Base-by-base conservation (phyloP, 2,113 vertebrate species). In the Tautogolabrus adspersus region DNA sequence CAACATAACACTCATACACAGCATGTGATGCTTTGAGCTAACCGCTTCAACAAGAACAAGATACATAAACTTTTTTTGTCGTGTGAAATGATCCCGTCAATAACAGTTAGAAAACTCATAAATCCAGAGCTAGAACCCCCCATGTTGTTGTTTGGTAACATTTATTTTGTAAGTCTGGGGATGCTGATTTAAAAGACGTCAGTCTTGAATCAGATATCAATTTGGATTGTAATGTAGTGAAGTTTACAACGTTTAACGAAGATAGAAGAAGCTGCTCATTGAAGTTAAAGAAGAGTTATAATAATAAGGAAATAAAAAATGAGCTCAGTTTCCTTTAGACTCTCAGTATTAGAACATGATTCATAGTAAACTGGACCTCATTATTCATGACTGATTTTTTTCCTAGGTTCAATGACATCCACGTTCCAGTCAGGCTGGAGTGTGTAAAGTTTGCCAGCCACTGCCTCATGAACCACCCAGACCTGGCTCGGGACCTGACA, bases 391-490 rank as follows among this genome's bases (percentile, higher is more conserved):
- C 52, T n/a, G 0, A 22, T 71, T 42, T 42, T 82, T 80, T 66
- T 70, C 82, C n/a, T 89, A 99, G 98, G 90, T 99, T 99, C 94
- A 99, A 99, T 93, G 98, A 99, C 90, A 99, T 99, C 91, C 98
- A 99, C 72, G 98, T 99, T 87, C 98, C 98, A 78, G 98, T 99
- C 88, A 95, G 98, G 92, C 95, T 99, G 91, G 98, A 99, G 92
- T 98, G 97, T 94, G 98, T 99, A 75, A 99, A 99, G 93, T 99
- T 99, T 89, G 98, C 98, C 83, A 99, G 98, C 89, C 98, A 99
- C 92, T 99, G 98, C 92, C 96, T 99, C 93, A 99, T 99, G 98
- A 99, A 99, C 92, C 98, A 99, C 87, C 98, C 98, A 83, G 98
- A 99, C 89, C 93, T 99, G 94, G 97, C 98, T 83, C 97, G 95